A percentile compares a stretch with the other conserved stretches of the same genome.
These are phyloP conservation scores for Nixonia krombeini DNA, from an alignment of 1,140 invertebrate genomes.

Conservation along the genomic window DNA sequence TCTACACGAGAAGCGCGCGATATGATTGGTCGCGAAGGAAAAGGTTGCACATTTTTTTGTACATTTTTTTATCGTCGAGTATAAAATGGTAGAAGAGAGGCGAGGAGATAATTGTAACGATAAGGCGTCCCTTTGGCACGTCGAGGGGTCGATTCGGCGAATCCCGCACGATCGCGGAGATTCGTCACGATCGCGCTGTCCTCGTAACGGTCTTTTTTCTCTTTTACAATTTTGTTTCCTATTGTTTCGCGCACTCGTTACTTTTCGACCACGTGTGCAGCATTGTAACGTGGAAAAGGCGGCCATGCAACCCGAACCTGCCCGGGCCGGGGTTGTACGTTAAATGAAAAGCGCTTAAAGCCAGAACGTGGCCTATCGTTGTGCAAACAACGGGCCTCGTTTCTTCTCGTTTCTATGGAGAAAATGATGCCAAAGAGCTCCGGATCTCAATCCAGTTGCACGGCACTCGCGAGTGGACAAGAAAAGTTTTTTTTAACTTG, in stretches of 20 bases:
- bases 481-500: slow-evolving; percentile 18
- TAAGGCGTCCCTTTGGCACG: slow-evolving; percentile 49
- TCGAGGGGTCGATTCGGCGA: slow-evolving; percentile 42
- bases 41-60: slow-evolving; percentile 54
- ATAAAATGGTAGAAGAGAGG: slow-evolving; percentile 30
- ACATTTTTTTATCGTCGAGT: slow-evolving; percentile 49
- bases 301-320: too few species aligned
- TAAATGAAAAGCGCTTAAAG: slow-evolving; percentile 48
- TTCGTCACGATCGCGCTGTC: slow-evolving; percentile 47
- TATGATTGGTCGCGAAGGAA: slow-evolving; percentile 13
- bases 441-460: slow-evolving; percentile 59
- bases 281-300: slow-evolving; percentile 39
- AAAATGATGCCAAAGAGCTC: slow-evolving; percentile 68
- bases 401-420: slow-evolving; percentile 55
- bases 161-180: slow-evolving; percentile 46
- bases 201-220: slow-evolving; percentile 41
- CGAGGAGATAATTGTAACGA: slow-evolving; percentile 47
- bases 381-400: slow-evolving; percentile 35
- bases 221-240: slow-evolving; percentile 35
- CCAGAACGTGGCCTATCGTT: slow-evolving; percentile 48
- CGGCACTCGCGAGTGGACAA: slow-evolving; percentile 36
- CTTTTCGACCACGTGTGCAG: slow-evolving; percentile 42
- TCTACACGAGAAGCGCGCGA: too few species aligned
- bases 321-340: slow-evolving; percentile 36
- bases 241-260: slow-evolving; percentile 41